Base-by-base conservation (phyloP, 2,797 vertebrate species). In the Arctocebus calabarensis region DNA sequence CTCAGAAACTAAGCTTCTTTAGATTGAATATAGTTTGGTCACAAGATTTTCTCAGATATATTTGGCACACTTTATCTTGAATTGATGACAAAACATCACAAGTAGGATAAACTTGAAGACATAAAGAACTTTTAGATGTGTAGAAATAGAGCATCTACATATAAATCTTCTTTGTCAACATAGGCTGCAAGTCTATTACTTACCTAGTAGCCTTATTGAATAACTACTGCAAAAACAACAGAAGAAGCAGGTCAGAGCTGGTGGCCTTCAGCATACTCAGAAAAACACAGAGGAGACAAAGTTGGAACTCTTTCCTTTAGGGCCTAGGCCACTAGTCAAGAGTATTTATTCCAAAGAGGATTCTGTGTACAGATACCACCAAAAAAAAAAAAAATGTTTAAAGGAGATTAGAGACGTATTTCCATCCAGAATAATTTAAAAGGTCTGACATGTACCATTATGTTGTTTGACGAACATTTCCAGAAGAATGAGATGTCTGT, bases 401-500 rank as follows among this genome's bases (percentile, higher is more conserved):
- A 95, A 92, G 62, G 84, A 70, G 37, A 92, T 95, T 90, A 86
- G 91, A 96, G 88, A 95, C 66, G 34, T 29, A 59, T 82, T 94
- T 96, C 86, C 34, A 96, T 77, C 71, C 86, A 91, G 94, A 92
- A 96, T 84, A 84, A 91, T 89, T 87, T 82, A 70, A 91, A 97
- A 86, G 45, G 55, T 77, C 88, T 95, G 95, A 93, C 92, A 94
- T 45, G 52, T 43, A 84, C 88, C 61, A 84, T 95, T 95, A 87
- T 71, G 94, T 83, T 93, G 89, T 94, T 77, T 95, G 92, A 96
- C 85, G 97, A 97, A 93, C 91, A 95, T 85, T 96, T 96, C 75
- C 88, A 94, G 84, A 91, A 96, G 68, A 93, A 95, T 48, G 68
- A 91, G 89, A 91, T 96, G 93, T 93, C 97, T 95, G 62, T 95